phyloP scores from a whole-genome alignment of 2,113 vertebrate species.

The Ondatra zibethicus region DNA sequence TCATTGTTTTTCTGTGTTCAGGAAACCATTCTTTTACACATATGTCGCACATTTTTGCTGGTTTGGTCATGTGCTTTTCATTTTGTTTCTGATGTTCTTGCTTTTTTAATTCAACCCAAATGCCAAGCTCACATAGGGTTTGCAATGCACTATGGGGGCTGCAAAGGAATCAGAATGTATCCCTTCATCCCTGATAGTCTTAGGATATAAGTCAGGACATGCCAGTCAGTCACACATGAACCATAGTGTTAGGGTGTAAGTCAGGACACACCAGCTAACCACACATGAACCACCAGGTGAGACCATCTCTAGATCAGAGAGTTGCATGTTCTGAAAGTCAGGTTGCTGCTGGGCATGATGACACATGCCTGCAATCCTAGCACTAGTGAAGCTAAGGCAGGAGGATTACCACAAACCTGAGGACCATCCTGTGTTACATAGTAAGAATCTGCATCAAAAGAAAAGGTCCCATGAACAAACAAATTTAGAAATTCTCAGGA shows the following conservation, averaged over 20 bases:
- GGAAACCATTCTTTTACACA: not conserved
- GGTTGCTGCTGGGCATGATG: not conserved
- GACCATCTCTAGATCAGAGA: not conserved
- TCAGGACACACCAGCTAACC: no score
- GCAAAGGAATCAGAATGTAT: not conserved
- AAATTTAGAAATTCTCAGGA: not conserved
- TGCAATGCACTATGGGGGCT: not conserved
- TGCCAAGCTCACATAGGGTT: not conserved
- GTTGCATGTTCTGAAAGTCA: not conserved
- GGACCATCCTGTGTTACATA: not conserved
- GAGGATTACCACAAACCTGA: not conserved
- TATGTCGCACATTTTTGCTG: not conserved
- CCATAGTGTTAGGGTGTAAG: no score
- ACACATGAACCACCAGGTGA: not conserved
- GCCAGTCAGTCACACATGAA: not conserved
- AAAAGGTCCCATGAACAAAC: not conserved
- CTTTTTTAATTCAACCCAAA: slow-evolving; percentile 53
- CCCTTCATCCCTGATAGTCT: not conserved
- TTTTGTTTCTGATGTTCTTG: slow-evolving; percentile 40
- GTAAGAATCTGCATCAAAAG: not conserved
- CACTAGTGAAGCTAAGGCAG: not conserved
- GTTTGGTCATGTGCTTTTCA: slow-evolving; percentile 14
- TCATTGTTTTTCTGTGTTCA: not conserved
- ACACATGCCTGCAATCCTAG: not conserved
- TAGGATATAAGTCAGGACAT: not conserved